Evolutionary conservation across 2,797 vertebrate genomes (phyloP), one percentile per base, ranked within the genome.

Genomic region (Takifugu rubripes): DNA sequence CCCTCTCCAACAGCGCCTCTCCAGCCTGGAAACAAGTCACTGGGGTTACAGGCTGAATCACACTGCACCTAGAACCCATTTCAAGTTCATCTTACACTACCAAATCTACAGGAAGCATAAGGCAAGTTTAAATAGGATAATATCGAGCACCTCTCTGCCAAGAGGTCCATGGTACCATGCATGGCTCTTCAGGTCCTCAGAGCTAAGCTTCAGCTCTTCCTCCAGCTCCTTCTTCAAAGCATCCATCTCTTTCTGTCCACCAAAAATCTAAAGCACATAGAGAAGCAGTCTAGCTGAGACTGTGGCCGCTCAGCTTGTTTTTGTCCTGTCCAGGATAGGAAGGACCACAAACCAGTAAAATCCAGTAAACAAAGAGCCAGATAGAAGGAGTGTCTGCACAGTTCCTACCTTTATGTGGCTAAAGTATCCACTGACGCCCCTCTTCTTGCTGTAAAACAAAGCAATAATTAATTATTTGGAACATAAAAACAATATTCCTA

Each of bases 161-260:
- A 95, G 82, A 0, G 72, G 79, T 5, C 94, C 92, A 0, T 95
- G 93, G 87, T 92, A 96, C 94, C 94, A 95, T 1, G 92, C 90
- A 0, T 94, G 94, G 70, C 89, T 90, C 72, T 87, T 79, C 21
- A 88, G 82, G 57, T 94, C 89, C 0, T 94, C 92, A 0, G 83
- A 90, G 76, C 83, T 88, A 31, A 93, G 84, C 74, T 93, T 93
- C 63, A 93, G 82, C 72, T 93, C 91, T 72, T 94, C 93, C 74
- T 93, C 93, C 69, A 94, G 85, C 77, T 94, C 93, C 70, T 94
- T 94, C 80, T 88, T 92, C 47, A 94, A 59, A 1, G 72, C 80
- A 44, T 91, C 88, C 86, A 90, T 92, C 67, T 89, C 85, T 51
- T 44, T 84, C 25, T 78, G 82, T 42, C 82, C 80, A 6, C 85